Conservation (phyloP, 2,888 invertebrate genomes). For the Catocala nupta region DNA sequence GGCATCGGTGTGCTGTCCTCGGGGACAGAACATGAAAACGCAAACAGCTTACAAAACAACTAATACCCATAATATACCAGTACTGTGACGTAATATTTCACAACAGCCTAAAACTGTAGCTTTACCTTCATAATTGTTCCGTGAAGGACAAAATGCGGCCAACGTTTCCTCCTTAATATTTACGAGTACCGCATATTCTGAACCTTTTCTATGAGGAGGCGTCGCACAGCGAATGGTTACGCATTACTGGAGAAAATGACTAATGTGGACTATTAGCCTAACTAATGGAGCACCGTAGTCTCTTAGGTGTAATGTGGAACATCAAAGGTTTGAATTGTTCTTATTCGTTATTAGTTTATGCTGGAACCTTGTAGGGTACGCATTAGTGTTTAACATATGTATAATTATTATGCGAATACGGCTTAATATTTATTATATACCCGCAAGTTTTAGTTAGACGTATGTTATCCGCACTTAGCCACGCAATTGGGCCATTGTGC, state of each 20-base stretch:
- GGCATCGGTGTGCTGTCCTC: too few species aligned
- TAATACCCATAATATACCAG: conserved; percentile 34
- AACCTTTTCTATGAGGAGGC: conserved; percentile 49
- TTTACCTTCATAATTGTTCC: conserved; percentile 71
- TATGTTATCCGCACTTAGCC: too few species aligned
- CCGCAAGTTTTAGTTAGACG: too few species aligned
- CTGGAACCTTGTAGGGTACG: background rate
- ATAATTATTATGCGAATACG: too few species aligned
- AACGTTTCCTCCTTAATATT: conserved; percentile 64
- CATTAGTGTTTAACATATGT: background rate
- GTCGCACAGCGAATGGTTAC: conserved; percentile 67
- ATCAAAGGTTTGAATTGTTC: conserved; percentile 41
- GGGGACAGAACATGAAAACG: too few species aligned
- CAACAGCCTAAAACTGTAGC: conserved; percentile 64
- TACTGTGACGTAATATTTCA: conserved; percentile 59
- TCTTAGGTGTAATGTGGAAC: conserved; percentile 48
- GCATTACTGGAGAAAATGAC: conserved; percentile 70
- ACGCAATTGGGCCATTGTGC: too few species aligned
- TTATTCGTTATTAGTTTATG: conserved; percentile 16
- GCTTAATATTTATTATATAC: too few species aligned
- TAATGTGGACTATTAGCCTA: conserved; percentile 70
- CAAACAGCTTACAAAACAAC: too few species aligned
- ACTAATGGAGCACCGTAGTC: conserved; percentile 61
- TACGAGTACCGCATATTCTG: conserved; percentile 51
- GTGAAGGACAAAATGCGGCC: conserved; percentile 61